Conservation (phyloP, 2,888 invertebrate species). For the Achlya flavicornis region DNA sequence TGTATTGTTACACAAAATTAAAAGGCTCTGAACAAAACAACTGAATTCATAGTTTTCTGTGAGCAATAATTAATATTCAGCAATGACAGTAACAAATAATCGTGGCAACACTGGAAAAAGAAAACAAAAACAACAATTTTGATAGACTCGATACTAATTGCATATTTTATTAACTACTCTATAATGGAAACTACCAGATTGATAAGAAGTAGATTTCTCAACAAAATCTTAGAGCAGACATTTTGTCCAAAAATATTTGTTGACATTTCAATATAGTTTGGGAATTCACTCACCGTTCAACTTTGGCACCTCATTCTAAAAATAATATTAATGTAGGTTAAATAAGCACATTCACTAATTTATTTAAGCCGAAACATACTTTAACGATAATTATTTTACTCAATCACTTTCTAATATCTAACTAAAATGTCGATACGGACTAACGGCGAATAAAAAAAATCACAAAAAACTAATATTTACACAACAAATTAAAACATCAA, state of each 20-base stretch:
- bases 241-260: conserved; percentile 33
- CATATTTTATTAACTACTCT: not conserved
- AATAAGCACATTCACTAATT: not conserved
- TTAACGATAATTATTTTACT: not conserved
- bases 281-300: conserved; percentile 1
- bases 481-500: conserved; percentile 1
- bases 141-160: conserved; percentile 20
- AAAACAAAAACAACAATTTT: conserved; percentile 35
- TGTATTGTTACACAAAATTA: not conserved
- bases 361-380: not conserved
- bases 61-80: not conserved
- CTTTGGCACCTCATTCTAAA: conserved; percentile 7
- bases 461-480: not conserved
- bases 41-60: not conserved
- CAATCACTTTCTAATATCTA: not conserved
- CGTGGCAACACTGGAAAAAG: conserved; percentile 36
- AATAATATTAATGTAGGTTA: not conserved
- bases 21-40: not conserved
- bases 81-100: conserved; percentile 2
- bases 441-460: conserved; percentile 5
- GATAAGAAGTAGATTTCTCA: conserved; percentile 23
- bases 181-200: conserved; percentile 28
- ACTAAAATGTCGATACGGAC: not conserved
- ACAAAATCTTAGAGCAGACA: conserved; percentile 33
- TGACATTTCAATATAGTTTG: conserved; percentile 22